Conservation (phyloP, 1,140 invertebrate species). For the Diabrotica virgifera region DNA sequence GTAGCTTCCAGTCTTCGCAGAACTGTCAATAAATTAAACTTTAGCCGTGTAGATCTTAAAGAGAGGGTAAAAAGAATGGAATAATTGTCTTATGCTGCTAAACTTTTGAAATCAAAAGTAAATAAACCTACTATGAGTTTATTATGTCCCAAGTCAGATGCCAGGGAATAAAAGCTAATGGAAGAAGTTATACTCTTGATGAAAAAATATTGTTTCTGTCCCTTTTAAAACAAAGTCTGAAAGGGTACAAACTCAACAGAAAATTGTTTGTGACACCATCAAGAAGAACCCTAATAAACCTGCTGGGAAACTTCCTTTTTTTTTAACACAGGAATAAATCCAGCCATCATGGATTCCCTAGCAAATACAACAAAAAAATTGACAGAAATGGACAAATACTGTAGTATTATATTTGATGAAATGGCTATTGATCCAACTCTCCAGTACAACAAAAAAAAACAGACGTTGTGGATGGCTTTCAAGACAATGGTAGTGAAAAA, state of each 20-base stretch:
- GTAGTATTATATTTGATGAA: slow-evolving; percentile 31
- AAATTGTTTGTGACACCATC: slow-evolving; percentile 29
- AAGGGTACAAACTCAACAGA: slow-evolving; percentile 22
- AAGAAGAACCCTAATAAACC: slow-evolving; percentile 19
- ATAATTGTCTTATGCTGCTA: background rate
- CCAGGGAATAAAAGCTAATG: slow-evolving; percentile 18
- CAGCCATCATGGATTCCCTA: no score
- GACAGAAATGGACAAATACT: slow-evolving; percentile 13
- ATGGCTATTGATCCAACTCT: slow-evolving; percentile 15
- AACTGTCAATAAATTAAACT: background rate
- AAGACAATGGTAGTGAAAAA: slow-evolving; percentile 10
- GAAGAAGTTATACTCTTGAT: slow-evolving; percentile 24
- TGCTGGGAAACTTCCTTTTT: slow-evolving; percentile 24
- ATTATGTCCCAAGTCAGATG: slow-evolving; percentile 22
- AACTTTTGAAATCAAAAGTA: slow-evolving; percentile 4
- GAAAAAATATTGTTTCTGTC: slow-evolving; percentile 27
- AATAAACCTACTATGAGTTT: slow-evolving; percentile 18
- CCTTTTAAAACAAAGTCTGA: slow-evolving; percentile 24
- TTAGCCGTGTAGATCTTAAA: no score
- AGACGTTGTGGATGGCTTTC: slow-evolving; percentile 13
- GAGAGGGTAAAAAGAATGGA: background rate
- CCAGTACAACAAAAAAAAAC: no score
- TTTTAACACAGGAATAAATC: slow-evolving; percentile 37
- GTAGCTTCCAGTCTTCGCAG: no score
- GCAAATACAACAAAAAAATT: slow-evolving; percentile 17